Evolutionary conservation across 2,797 vertebrate species (phyloP).

Genomic region (Spinibarbus caldwelli): DNA sequence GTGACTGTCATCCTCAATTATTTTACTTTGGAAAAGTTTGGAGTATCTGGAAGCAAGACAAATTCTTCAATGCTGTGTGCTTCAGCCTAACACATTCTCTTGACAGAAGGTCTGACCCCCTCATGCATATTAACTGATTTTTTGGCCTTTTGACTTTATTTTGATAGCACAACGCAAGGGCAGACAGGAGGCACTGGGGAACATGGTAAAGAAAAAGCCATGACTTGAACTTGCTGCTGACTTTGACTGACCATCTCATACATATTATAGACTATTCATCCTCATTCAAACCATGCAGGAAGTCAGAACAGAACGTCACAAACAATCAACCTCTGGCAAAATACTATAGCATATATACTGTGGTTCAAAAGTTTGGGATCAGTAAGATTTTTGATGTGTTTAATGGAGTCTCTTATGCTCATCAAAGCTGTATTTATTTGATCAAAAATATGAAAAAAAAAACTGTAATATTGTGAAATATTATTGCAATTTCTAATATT

Average conservation of each 20-base stretch:
- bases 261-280: not conserved
- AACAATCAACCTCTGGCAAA: not conserved
- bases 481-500: not conserved
- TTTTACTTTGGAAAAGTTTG: not conserved
- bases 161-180: not conserved
- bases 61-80: not conserved
- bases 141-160: not conserved
- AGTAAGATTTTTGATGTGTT: too few relatives aligned
- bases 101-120: not conserved
- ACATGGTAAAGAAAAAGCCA: not conserved
- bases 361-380: too few relatives aligned
- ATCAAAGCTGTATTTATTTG: not conserved
- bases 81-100: not conserved
- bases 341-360: too few relatives aligned
- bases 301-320: not conserved
- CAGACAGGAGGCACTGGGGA: not conserved
- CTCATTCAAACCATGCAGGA: conserved; percentile 47
- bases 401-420: not conserved
- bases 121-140: not conserved
- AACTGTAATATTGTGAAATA: not conserved
- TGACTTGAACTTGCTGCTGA: not conserved
- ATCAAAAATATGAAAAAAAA: not conserved
- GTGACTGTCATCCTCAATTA: conserved; percentile 28
- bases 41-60: conserved; percentile 3
- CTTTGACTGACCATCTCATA: not conserved